Base-by-base conservation (phyloP, 2,888 invertebrate genomes). In the Steinernema scapterisci region DNA sequence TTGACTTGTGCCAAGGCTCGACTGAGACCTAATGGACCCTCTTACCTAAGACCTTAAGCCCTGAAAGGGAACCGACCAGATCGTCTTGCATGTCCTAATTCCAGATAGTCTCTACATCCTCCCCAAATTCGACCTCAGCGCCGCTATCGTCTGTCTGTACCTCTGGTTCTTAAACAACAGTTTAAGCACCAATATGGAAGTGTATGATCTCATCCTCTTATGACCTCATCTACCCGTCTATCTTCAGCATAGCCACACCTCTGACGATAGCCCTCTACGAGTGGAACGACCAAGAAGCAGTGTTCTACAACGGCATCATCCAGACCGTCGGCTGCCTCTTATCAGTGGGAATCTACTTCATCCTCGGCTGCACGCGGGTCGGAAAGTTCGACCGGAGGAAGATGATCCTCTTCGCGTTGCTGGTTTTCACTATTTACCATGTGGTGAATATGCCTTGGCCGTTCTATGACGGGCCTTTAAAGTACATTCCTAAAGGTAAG, bases 401-500 rank as follows among this genome's bases (percentile, higher is more conserved):
- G 71, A 44, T 71, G 46, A 44, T 71, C n/a, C 21, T 71, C 44
- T 71, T 71, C 45, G 71, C 45, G 5, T 25, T 71, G 44, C 19
- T 23, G 19, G 71, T 46, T 19, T 71, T 71, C 45, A 45, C 46
- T 16, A 71, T 44, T 21, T 71, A 45, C 23, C 71, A 71, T 19
- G 46, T 71, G 21, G 71, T 46, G 43, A 71, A 44, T 16, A 44
- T 71, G 71, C 71, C 71, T n/a, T 71, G 71, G 71, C 71, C 71
- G 71, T 71, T 71, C 19, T 71, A 45, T 21, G 44, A 44, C 19
- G 71, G 71, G 21, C 71, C 71, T 5, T 23, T 71, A 21, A 44
- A 79, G 46, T 80, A 73, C 46, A 63, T 81, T 27, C 80, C 81
- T 27, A 71, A 73, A 38, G 76, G 78, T n/a, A 76, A 74, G 25